phyloP scores from a whole-genome alignment of 2,113 vertebrate species.

The Orcinus orca region DNA sequence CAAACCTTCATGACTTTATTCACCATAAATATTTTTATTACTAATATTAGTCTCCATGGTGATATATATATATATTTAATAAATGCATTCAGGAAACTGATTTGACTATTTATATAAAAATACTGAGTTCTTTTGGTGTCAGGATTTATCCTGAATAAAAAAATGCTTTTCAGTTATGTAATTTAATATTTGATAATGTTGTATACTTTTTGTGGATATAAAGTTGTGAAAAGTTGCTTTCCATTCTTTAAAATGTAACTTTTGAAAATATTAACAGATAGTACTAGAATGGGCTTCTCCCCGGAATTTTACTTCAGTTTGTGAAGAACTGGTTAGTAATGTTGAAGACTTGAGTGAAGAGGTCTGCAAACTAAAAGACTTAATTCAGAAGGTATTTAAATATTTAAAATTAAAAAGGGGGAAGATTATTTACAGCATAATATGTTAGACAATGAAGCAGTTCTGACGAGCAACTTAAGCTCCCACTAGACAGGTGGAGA shows the following conservation, averaged over 20 bases:
- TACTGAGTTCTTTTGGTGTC: constrained; percentile 10
- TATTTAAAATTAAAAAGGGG: constrained; percentile 15
- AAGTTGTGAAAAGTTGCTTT: constrained; percentile 21
- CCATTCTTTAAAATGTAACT: constrained; percentile 57
- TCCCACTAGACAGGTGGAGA: not conserved
- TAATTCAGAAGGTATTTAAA: constrained; percentile 87
- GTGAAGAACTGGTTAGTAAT: constrained; percentile 85
- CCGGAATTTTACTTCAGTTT: constrained; percentile 83
- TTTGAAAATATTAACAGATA: constrained; percentile 85
- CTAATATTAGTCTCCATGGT: constrained; percentile 7
- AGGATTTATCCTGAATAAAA: constrained; percentile 44
- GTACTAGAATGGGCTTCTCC: constrained; percentile 88
- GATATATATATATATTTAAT: not conserved
- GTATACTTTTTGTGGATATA: constrained; percentile 5
- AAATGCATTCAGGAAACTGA: constrained; percentile 15
- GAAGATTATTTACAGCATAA: not conserved
- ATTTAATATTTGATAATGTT: not conserved
- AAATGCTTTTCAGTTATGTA: not conserved
- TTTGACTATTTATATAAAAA: constrained; percentile 15
- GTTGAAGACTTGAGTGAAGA: constrained; percentile 88
- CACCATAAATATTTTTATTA: not conserved
- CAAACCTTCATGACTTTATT: constrained; percentile 27
- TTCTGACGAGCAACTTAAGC: not conserved
- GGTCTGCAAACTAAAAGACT: constrained; percentile 86
- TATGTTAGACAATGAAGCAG: not conserved